Evolutionary conservation across 2,797 vertebrate species (phyloP), one percentile per base, ranked within the genome.

Genomic region (Lithobates pipiens): DNA sequence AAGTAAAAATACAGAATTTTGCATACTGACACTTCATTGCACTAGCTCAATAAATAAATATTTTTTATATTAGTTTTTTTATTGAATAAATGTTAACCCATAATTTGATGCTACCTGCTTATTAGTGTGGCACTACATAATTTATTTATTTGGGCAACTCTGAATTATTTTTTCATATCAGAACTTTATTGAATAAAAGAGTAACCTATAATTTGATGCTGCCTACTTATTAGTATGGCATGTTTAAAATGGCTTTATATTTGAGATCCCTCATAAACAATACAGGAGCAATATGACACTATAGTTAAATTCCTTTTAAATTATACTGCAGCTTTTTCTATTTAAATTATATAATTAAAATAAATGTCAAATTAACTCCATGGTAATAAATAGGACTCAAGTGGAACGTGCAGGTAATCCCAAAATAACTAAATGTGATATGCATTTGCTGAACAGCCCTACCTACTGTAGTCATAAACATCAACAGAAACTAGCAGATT

Each of bases 381-480:
- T 84, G 76, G 67, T n/a, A 63, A 84, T 78, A 72, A 65, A 84
- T 84, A 3, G 77, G 32, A 42, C 74, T 16, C 34, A 67, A 67
- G 27, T 39, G 46, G 67, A 61, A 71, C 32, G 63, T 76, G 44
- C 69, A 77, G 50, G 23, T 67, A 73, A 71, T 86, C 73, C 73
- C 73, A 63, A 36, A 65, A 32, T 42, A 76, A 42, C 50, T 76
- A 50, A 25, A 68, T 11, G 16, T 23, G 23, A 72, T 72, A 57
- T 74, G 42, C 10, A 73, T 21, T 29, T 32, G 36, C 67, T 42
- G 77, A 69, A 67, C 73, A 23, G 34, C 50, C 44, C 10, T 84
- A 65, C 54, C 76, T 44, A 74, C 73, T 69, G 57, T 50, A 50
- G 71, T 11, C 34, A 85, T 78, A 46, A 25, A 29, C 50, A 81